phyloP scores from a whole-genome alignment of 2,113 vertebrate genomes.

The Sinocyclocheilus rhinocerous region DNA sequence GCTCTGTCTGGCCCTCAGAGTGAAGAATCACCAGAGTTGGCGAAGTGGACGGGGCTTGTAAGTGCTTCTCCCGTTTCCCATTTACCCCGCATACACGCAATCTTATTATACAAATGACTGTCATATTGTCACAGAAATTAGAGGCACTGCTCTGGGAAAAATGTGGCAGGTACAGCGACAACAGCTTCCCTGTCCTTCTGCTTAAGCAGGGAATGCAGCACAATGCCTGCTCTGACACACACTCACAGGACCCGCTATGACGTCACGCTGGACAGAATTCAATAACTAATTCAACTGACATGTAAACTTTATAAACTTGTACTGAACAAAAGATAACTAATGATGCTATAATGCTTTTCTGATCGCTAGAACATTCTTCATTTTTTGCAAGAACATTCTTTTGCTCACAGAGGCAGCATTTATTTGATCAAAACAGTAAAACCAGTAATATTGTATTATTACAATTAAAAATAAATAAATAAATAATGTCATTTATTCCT shows the following conservation, averaged over 20 bases:
- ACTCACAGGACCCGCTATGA: not conserved
- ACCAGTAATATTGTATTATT: not conserved
- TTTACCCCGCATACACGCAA: not conserved
- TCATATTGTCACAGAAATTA: constrained; percentile 39
- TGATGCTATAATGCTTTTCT: not conserved
- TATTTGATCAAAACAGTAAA: not conserved
- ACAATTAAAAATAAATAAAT: not conserved
- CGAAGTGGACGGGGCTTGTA: not conserved
- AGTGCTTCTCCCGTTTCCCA: not conserved
- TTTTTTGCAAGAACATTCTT: not conserved
- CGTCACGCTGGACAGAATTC: not conserved
- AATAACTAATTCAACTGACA: not conserved
- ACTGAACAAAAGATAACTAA: not conserved
- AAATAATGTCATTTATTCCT: not conserved
- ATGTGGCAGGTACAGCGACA: constrained; percentile 16
- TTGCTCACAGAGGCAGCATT: not conserved
- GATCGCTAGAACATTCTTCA: not conserved
- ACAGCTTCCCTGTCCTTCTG: constrained; percentile 16
- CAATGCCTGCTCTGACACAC: constrained; percentile 9
- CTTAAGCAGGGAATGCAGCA: constrained; percentile 4
- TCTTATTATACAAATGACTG: constrained; percentile 23
- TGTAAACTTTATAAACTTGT: not conserved
- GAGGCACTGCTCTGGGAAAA: constrained; percentile 21
- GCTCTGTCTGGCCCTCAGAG: not conserved
- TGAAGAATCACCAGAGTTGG: not conserved